These are phyloP conservation scores for Epistrophella euchroma DNA, from an alignment of 2,888 invertebrate species.

Conservation along the genomic window DNA sequence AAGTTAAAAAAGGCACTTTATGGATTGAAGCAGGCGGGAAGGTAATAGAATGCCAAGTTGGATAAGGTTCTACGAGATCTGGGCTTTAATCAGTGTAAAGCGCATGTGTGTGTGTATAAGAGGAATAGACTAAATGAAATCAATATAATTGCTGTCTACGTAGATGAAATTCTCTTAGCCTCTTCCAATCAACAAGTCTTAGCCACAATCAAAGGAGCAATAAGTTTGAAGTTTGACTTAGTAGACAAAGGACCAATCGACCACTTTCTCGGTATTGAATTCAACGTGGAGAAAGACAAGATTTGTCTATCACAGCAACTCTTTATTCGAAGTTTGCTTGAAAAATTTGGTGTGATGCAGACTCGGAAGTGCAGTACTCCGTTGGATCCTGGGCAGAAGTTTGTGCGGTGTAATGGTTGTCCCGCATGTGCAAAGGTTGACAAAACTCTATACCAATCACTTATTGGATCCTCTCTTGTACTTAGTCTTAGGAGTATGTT, in stretches of 20 bases:
- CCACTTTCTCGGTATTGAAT: background rate
- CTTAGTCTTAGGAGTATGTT: constrained; percentile 40
- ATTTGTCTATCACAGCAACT: constrained; percentile 1
- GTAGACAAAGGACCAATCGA: constrained; percentile 45
- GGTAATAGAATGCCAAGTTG: constrained; percentile 35
- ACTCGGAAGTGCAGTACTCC: background rate
- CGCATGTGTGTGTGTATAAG: constrained; percentile 20
- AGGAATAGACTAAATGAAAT: background rate
- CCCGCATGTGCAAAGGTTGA: constrained; percentile 24
- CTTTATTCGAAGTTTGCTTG: background rate
- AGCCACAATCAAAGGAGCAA: constrained; percentile 26
- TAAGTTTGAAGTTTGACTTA: constrained; percentile 35
- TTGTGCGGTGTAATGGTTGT: constrained; percentile 18
- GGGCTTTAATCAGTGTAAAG: constrained; percentile 27
- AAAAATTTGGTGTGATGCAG: background rate
- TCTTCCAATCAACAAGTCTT: constrained; percentile 42
- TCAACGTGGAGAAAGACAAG: background rate
- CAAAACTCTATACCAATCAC: constrained; percentile 42
- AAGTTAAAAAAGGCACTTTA: constrained; percentile 47
- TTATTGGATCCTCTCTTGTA: constrained; percentile 58
- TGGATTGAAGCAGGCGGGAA: constrained; percentile 27
- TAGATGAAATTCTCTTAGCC: constrained; percentile 53
- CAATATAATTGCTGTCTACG: constrained; percentile 49
- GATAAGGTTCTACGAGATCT: constrained; percentile 10
- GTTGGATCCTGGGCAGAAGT: constrained; percentile 14